Conservation (phyloP, 2,888 invertebrate species). For the Nemoura dubitans region DNA sequence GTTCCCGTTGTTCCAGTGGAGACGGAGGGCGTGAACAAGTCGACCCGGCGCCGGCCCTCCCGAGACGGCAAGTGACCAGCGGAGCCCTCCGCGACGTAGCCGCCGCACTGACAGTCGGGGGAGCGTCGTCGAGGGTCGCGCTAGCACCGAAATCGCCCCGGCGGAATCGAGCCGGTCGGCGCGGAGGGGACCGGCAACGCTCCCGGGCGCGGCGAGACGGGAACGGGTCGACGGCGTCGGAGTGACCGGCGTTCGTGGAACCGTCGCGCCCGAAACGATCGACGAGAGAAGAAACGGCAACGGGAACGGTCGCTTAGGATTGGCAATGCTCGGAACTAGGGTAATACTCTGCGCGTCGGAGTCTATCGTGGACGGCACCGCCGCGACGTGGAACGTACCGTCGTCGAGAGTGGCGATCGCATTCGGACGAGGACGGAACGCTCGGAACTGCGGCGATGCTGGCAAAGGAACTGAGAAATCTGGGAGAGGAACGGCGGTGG, state of each 20-base stretch:
- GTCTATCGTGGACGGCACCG: too few species aligned
- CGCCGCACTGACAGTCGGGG: not conserved
- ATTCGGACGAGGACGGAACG: too few species aligned
- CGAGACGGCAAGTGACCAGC: slow-evolving; percentile 80
- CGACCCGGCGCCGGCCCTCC: slow-evolving; percentile 69
- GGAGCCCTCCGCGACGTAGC: slow-evolving; percentile 51
- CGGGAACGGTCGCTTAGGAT: not conserved
- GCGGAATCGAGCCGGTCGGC: too few species aligned
- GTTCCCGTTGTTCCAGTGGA: slow-evolving; percentile 56
- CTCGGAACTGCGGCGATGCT: too few species aligned
- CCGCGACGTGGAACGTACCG: too few species aligned
- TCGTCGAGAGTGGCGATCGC: too few species aligned
- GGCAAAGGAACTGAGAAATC: too few species aligned
- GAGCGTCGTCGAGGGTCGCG: not conserved
- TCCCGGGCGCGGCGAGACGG: too few species aligned
- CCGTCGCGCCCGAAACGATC: too few species aligned
- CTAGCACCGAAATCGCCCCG: not conserved
- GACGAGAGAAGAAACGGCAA: not conserved
- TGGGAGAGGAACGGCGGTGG: too few species aligned
- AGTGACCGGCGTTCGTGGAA: too few species aligned
- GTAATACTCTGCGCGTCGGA: not conserved
- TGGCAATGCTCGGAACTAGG: not conserved
- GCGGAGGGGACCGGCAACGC: not conserved
- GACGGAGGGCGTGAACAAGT: slow-evolving; percentile 55
- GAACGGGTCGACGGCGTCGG: too few species aligned